Percentiles rank a stretch among this genome's conserved stretches.
phyloP scores from a whole-genome alignment of 1,140 invertebrate genomes.

The Palaemon carinicauda region DNA sequence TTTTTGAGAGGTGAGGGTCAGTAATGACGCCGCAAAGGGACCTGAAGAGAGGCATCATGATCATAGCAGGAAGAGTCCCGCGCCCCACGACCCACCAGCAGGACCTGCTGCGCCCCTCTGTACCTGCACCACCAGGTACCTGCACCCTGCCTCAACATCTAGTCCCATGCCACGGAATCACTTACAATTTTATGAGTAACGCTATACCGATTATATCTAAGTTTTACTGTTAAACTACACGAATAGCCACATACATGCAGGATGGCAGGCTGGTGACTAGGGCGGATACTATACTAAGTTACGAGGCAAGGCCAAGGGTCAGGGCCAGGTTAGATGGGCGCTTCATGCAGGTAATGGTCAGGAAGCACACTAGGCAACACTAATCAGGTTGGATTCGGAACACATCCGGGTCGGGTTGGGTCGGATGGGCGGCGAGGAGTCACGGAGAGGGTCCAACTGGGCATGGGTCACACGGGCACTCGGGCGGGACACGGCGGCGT shows the following conservation, averaged over 20 bases:
- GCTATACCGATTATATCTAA: slow-evolving; percentile 31
- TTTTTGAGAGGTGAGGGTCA: slow-evolving; percentile 85
- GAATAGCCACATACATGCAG: slow-evolving; percentile 44
- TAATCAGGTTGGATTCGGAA: slow-evolving; percentile 33
- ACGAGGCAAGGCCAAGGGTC: slow-evolving; percentile 5
- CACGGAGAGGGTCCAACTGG: slow-evolving; percentile 23
- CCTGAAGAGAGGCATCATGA: slow-evolving; percentile 97
- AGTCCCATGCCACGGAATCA: slow-evolving; percentile 21
- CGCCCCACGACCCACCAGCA: slow-evolving; percentile 29
- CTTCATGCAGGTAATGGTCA: slow-evolving; percentile 17
- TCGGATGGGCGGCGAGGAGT: slow-evolving; percentile 21
- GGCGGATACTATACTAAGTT: background rate
- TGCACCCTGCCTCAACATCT: slow-evolving; percentile 24
- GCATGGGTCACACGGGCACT: slow-evolving; percentile 45
- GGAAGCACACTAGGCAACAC: slow-evolving; percentile 27
- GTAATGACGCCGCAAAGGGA: slow-evolving; percentile 86
- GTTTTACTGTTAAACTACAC: slow-evolving; percentile 24
- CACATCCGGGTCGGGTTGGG: slow-evolving; percentile 31
- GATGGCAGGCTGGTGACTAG: slow-evolving; percentile 28
- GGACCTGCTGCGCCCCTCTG: slow-evolving; percentile 10
- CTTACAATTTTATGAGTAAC: slow-evolving; percentile 33
- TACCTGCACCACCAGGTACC: slow-evolving; percentile 17
- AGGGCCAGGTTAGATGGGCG: slow-evolving; percentile 4
- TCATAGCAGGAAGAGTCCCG: background rate
- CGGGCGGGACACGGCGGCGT: slow-evolving; percentile 42